A percentile compares a stretch with the other conserved stretches of the same genome.
Evolutionary conservation across 2,888 invertebrate genomes (phyloP).

Genomic region (Drosophila mimetica): DNA sequence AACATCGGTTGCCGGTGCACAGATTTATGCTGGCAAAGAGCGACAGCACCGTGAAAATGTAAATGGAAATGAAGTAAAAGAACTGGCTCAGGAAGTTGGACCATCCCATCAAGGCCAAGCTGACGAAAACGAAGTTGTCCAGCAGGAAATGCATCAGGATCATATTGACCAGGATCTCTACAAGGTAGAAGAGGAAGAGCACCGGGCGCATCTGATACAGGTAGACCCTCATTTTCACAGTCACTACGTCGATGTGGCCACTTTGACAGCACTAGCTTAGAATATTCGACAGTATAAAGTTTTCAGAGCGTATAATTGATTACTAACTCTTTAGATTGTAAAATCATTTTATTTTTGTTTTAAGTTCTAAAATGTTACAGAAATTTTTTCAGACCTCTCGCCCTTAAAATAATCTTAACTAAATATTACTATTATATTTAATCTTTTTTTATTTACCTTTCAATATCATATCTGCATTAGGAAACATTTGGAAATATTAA

Average conservation of each 20-base stretch:
- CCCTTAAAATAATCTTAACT: too few relatives aligned
- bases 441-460: too few relatives aligned
- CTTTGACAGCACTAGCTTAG: not conserved
- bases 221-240: conserved; percentile 15
- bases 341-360: too few relatives aligned
- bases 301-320: too few relatives aligned
- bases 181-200: conserved; percentile 15
- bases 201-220: conserved; percentile 9
- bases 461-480: too few relatives aligned
- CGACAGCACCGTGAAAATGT: conserved; percentile 32
- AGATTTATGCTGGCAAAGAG: conserved; percentile 53
- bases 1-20: conserved; percentile 38
- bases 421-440: too few relatives aligned
- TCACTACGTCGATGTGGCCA: not conserved
- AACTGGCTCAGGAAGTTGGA: not conserved
- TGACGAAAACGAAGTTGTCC: not conserved
- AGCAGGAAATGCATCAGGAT: conserved; percentile 7
- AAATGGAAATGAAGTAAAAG: conserved; percentile 25
- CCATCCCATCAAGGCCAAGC: not conserved
- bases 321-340: too few relatives aligned
- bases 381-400: too few relatives aligned
- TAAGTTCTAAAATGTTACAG: too few relatives aligned
- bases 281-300: too few relatives aligned
- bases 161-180: conserved; percentile 10
- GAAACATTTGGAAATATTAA: too few relatives aligned